Evolutionary conservation across 2,113 vertebrate genomes (phyloP).

Genomic region (Erythrolamprus reginae): DNA sequence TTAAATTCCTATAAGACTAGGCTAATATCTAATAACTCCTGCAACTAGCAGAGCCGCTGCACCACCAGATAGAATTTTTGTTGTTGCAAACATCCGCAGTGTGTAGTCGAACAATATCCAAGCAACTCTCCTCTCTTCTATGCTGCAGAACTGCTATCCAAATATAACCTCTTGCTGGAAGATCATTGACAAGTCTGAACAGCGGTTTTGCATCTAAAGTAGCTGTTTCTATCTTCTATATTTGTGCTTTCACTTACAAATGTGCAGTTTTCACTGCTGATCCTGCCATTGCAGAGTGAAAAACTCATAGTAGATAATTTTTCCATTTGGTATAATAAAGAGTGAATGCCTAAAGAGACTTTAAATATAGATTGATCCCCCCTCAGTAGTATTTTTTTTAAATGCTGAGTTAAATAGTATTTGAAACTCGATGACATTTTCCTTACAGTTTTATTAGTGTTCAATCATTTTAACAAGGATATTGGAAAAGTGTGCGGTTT

Average conservation of each 20-base stretch:
- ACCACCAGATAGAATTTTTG: not conserved
- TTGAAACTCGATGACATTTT: not conserved
- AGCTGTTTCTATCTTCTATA: slow-evolving; percentile 22
- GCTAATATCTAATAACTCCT: slow-evolving; percentile 8
- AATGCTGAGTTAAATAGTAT: not conserved
- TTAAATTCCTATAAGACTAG: slow-evolving; percentile 6
- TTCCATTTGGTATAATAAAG: not conserved
- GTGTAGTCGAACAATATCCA: slow-evolving; percentile 23
- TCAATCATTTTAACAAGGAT: not conserved
- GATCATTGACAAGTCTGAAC: slow-evolving; percentile 9
- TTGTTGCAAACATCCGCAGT: slow-evolving; percentile 2
- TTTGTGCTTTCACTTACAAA: slow-evolving; percentile 10
- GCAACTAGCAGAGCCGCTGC: not conserved
- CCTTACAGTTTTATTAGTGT: not conserved
- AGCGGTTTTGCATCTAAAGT: slow-evolving; percentile 26
- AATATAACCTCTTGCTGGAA: slow-evolving; percentile 20
- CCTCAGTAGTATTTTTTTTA: slow-evolving; percentile 12
- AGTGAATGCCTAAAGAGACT: not conserved
- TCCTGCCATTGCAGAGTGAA: slow-evolving; percentile 20
- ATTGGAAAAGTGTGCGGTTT: not conserved
- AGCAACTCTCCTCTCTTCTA: not conserved
- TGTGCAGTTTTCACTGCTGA: slow-evolving; percentile 1
- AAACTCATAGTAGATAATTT: slow-evolving; percentile 1
- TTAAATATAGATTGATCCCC: slow-evolving; percentile 3
- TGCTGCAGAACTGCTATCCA: slow-evolving; percentile 21